Conservation (phyloP, 2,113 vertebrate genomes). For the Dasypus novemcinctus region DNA sequence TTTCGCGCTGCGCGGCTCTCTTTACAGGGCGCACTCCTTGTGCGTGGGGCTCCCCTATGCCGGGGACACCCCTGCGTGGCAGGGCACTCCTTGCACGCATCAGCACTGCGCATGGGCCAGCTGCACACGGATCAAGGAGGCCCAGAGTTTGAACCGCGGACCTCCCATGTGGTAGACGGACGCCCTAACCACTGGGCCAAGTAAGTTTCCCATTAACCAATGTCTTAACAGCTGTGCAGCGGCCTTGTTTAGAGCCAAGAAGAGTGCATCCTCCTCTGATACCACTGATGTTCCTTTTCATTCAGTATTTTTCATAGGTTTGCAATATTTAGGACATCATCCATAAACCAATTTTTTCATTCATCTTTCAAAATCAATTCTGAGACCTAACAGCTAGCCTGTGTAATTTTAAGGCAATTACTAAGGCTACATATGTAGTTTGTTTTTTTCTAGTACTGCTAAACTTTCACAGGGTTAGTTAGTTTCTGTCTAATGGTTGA, state of each 20-base stretch:
- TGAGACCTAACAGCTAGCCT: neutral
- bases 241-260: neutral
- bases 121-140: too few relatives aligned
- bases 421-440: neutral
- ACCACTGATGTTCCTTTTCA: neutral
- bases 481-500: neutral
- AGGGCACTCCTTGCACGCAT: too few relatives aligned
- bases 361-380: neutral
- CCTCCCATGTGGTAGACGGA: too few relatives aligned
- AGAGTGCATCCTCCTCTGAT: neutral
- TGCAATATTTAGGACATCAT: neutral
- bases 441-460: neutral
- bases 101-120: too few relatives aligned
- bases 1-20: too few relatives aligned
- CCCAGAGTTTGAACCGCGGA: too few relatives aligned
- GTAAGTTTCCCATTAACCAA: too few relatives aligned
- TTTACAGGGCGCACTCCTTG: too few relatives aligned
- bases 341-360: neutral
- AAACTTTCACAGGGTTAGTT: neutral
- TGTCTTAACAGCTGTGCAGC: neutral
- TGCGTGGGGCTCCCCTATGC: too few relatives aligned
- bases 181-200: too few relatives aligned
- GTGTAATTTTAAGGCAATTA: conserved; percentile 2
- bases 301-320: neutral
- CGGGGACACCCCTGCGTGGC: too few relatives aligned